These are phyloP conservation scores for Carollia perspicillata DNA, from an alignment of 2,113 vertebrate species.

Conservation along the genomic window DNA sequence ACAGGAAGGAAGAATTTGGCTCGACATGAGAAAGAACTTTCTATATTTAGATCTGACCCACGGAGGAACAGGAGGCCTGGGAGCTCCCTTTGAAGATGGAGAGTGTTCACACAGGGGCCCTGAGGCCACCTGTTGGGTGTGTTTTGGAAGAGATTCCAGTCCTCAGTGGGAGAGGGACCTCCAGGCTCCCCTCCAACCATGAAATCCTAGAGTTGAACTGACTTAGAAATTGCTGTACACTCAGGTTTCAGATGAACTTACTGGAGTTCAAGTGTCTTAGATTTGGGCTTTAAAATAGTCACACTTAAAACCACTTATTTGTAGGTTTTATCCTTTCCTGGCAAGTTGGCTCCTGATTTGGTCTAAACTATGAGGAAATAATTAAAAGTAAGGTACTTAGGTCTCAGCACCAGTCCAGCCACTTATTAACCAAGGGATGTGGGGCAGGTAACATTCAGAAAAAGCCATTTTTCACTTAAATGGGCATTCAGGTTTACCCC, in stretches of 20 bases:
- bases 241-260: constrained; percentile 47
- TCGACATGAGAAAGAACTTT: constrained; percentile 56
- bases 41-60: constrained; percentile 59
- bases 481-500: background rate
- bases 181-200: constrained; percentile 49
- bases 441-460: background rate
- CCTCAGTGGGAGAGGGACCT: constrained; percentile 40
- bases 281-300: background rate
- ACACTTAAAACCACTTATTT: background rate
- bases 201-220: background rate
- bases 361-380: background rate
- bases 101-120: background rate
- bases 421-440: background rate
- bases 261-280: background rate
- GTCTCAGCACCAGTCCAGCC: background rate
- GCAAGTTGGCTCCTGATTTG: background rate
- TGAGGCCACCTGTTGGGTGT: constrained; percentile 62
- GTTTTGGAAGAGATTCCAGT: constrained; percentile 53
- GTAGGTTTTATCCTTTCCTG: background rate
- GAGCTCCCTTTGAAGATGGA: constrained; percentile 53
- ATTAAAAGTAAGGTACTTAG: background rate
- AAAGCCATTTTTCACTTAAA: background rate
- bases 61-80: background rate
- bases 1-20: constrained; percentile 41
- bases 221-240: background rate